phyloP scores from a whole-genome alignment of 2,113 vertebrate genomes.

The Carettochelys insculpta region DNA sequence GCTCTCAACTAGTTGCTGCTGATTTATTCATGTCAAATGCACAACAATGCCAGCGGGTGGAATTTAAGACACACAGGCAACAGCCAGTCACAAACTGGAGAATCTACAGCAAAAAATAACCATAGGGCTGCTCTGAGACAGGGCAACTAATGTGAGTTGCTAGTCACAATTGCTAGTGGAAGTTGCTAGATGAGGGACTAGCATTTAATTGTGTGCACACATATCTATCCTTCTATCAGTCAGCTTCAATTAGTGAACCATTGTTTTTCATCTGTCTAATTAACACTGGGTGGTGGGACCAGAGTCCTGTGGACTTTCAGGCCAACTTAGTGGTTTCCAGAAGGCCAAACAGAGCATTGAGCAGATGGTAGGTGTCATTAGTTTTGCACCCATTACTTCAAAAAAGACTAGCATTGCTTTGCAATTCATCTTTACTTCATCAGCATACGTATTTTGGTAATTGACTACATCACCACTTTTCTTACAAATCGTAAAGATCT shows the following conservation, averaged over 20 bases:
- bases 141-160: no score
- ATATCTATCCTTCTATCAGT: background rate
- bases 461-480: background rate
- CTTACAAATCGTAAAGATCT: background rate
- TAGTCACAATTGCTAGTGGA: background rate
- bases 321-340: background rate
- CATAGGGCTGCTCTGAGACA: background rate
- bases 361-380: background rate
- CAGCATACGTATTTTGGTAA: background rate
- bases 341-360: background rate
- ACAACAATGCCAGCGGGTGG: background rate
- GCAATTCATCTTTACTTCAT: background rate
- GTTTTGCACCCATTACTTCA: background rate
- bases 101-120: background rate
- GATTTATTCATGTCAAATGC: constrained; percentile 18
- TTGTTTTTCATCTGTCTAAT: background rate
- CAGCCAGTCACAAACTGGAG: background rate
- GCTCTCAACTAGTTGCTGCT: background rate
- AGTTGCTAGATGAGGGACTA: background rate
- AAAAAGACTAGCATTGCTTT: background rate
- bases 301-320: background rate
- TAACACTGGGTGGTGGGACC: background rate
- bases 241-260: background rate
- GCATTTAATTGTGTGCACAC: background rate
- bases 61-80: background rate